Evolutionary conservation across 2,113 vertebrate genomes (phyloP).

Genomic region (Halichoeres trimaculatus): DNA sequence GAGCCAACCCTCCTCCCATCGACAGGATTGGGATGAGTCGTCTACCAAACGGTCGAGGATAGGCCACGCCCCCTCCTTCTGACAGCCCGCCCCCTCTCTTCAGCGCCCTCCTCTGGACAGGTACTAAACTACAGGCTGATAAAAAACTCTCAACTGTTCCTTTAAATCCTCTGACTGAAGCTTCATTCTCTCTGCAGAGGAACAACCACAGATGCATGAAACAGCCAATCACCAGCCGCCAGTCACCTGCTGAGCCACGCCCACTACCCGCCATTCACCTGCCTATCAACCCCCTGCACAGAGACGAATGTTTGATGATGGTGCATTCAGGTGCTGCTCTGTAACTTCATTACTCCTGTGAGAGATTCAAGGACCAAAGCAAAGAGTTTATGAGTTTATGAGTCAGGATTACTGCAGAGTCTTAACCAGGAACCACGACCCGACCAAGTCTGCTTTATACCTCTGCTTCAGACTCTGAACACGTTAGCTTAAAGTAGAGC

Average conservation of each 20-base stretch:
- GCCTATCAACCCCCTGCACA: background rate
- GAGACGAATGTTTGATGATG: background rate
- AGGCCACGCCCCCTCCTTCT: conserved; percentile 49
- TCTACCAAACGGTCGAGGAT: conserved; percentile 85
- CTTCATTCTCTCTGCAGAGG: conserved; percentile 26
- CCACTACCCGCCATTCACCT: conserved; percentile 30
- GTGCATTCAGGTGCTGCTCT: conserved; percentile 53
- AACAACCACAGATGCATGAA: conserved; percentile 41
- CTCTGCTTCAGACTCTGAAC: too few relatives aligned
- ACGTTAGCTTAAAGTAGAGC: too few relatives aligned
- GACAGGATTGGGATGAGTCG: conserved; percentile 89
- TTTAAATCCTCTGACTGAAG: background rate
- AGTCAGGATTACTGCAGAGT: background rate
- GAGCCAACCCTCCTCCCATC: conserved; percentile 86
- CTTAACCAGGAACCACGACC: too few relatives aligned
- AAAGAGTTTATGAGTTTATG: background rate
- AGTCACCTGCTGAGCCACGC: conserved; percentile 46
- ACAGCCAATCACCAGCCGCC: conserved; percentile 33
- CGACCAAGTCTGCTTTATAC: too few relatives aligned
- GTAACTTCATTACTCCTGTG: background rate
- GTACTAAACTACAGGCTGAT: conserved; percentile 13
- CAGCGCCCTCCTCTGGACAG: conserved; percentile 53
- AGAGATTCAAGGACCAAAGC: conserved; percentile 7
- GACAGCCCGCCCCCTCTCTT: background rate
- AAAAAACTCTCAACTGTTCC: background rate